phyloP scores from a whole-genome alignment of 2,797 vertebrate species.

The Phyllotis vaccarum region DNA sequence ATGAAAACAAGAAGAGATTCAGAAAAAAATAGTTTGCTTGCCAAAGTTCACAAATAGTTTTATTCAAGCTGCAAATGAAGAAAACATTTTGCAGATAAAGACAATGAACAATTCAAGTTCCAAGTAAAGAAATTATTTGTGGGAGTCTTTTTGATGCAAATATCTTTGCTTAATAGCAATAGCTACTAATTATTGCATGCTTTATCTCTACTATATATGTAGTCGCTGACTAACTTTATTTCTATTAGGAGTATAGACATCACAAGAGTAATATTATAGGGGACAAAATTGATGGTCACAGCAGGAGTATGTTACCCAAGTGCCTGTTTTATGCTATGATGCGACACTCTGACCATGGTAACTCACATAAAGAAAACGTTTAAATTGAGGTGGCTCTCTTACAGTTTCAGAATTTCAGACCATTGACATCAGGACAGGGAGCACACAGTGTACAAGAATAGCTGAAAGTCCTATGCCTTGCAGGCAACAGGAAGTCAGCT shows the following conservation, averaged over 20 bases:
- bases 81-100: conserved; percentile 24
- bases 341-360: not conserved
- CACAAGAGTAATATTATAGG: not conserved
- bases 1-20: not conserved
- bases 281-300: not conserved
- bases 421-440: not conserved
- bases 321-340: not conserved
- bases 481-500: not conserved
- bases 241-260: not conserved
- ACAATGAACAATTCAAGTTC: conserved; percentile 31
- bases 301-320: not conserved
- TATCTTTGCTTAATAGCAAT: not conserved
- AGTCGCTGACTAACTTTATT: not conserved
- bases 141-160: conserved; percentile 5
- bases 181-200: not conserved
- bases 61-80: conserved; percentile 29
- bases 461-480: not conserved
- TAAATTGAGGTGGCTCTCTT: not conserved
- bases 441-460: not conserved
- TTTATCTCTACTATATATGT: not conserved
- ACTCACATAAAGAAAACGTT: not conserved
- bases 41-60: conserved; percentile 18
- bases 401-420: not conserved
- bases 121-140: not conserved
- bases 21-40: not conserved